Evolutionary conservation across 2,888 invertebrate genomes (phyloP), one percentile per base, ranked within the genome.

Genomic region (Drosophila suboccidentalis): DNA sequence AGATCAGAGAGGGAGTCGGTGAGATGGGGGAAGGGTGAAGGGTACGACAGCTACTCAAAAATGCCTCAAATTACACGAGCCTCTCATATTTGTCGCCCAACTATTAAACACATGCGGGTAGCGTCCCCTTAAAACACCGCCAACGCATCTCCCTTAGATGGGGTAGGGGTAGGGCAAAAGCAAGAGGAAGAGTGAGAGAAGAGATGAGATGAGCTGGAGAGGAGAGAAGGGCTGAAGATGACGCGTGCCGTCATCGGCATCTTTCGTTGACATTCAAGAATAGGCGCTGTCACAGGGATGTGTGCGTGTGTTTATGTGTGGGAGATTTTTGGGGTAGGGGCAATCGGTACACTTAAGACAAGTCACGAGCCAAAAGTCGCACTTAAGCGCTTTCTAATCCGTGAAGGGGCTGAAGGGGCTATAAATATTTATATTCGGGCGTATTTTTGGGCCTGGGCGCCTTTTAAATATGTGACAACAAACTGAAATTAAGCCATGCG

Each of bases 341-440:
- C 44, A 47, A 59, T 57, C 55, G 34, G 58, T 65, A 78, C 87
- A 89, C 88, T 90, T 89, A 89, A 82, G 90, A 87, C 89, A 87
- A 87, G 87, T 87, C 89, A 89, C 89, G 89, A 90, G 90, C 87
- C 87, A 90, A 89, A 90, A 89, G 90, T 88, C 90, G 82, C 85
- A 89, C 88, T 90, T 89, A 85, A 89, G 89, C 90, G 80, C 84
- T 86, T 80, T 87, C 88, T 87, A 89, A 89, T 84, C 90, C 80
- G 55, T 66, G 62, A 75, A 78, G 65, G 81, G 80, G 80, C 73
- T 71, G 81, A 43, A 64, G 68, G 54, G 39, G 69, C 85, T 89
- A 85, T 87, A 78, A 81, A 83, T 87, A 83, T 89, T 83, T 80
- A 81, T 81, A 75, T 65, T 53, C 46, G 57, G 60, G 60, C 49